Percentiles rank a stretch among this genome's conserved stretches.
These are phyloP conservation scores for Holothuria leucospilota DNA, from an alignment of 53 echinoderm and acorn worm species.

Conservation along the genomic window DNA sequence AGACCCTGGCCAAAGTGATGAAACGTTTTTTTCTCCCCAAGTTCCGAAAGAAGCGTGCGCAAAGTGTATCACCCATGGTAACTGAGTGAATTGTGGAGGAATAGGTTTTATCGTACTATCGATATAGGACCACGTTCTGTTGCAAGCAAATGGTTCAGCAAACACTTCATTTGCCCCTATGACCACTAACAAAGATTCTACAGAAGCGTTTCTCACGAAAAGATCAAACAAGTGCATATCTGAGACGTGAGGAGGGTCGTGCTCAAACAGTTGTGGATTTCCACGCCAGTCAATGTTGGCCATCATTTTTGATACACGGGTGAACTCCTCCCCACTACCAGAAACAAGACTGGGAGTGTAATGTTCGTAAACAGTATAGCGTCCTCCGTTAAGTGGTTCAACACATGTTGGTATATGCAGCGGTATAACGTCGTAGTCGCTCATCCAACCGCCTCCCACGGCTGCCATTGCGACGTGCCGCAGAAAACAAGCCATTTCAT, in stretches of 20 bases:
- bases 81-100: not conserved
- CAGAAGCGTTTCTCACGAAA: not conserved
- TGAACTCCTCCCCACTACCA: not conserved
- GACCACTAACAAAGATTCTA: too few species aligned
- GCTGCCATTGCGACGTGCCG: not conserved
- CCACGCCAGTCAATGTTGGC: not conserved
- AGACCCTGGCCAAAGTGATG: not conserved
- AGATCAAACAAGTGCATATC: not conserved
- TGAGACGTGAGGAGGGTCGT: not conserved
- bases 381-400: not conserved
- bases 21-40: not conserved
- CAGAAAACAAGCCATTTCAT: constrained; percentile 28
- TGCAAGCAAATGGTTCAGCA: not conserved
- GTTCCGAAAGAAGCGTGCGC: not conserved
- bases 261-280: not conserved
- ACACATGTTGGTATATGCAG: not conserved
- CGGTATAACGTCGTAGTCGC: constrained; percentile 11
- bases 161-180: too few species aligned
- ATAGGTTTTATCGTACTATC: not conserved
- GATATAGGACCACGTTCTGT: not conserved
- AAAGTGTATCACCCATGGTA: constrained; percentile 17
- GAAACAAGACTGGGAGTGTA: not conserved
- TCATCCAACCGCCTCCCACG: constrained; percentile 25
- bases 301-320: not conserved
- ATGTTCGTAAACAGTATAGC: not conserved